phyloP scores from a whole-genome alignment of 2,888 invertebrate genomes.

The Chorisops tibialis region DNA sequence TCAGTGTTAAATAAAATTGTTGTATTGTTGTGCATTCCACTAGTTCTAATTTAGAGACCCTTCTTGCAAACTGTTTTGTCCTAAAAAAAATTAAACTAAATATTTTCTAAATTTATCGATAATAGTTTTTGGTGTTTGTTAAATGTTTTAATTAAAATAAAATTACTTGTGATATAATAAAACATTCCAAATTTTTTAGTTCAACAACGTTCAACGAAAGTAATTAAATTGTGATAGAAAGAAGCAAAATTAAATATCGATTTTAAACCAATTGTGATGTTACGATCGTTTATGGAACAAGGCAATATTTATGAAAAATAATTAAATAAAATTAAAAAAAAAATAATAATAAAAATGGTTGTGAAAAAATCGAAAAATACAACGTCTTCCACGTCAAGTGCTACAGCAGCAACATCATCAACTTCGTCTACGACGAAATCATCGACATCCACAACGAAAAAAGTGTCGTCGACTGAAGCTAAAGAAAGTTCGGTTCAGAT shows the following conservation, averaged over 20 bases:
- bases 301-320: neutral
- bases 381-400: constrained; percentile 17
- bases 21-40: constrained; percentile 8
- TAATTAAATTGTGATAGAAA: constrained; percentile 17
- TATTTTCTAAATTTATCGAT: neutral
- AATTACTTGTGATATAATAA: constrained; percentile 10
- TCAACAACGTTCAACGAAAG: neutral
- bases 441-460: constrained; percentile 54
- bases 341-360: constrained; percentile 16
- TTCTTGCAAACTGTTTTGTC: neutral
- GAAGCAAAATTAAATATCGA: constrained; percentile 1
- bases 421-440: constrained; percentile 50
- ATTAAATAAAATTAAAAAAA: neutral
- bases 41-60: constrained; percentile 1
- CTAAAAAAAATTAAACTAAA: neutral
- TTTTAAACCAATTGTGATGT: constrained; percentile 7
- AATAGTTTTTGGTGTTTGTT: neutral
- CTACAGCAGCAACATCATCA: constrained; percentile 43
- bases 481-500: constrained; percentile 7
- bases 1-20: too few species aligned
- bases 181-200: constrained; percentile 5
- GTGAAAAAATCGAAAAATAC: constrained; percentile 23
- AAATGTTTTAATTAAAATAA: neutral
- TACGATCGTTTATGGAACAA: constrained; percentile 4
- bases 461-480: constrained; percentile 37